Conservation (phyloP, 2,888 invertebrate genomes). For the Chironomus riparius region DNA sequence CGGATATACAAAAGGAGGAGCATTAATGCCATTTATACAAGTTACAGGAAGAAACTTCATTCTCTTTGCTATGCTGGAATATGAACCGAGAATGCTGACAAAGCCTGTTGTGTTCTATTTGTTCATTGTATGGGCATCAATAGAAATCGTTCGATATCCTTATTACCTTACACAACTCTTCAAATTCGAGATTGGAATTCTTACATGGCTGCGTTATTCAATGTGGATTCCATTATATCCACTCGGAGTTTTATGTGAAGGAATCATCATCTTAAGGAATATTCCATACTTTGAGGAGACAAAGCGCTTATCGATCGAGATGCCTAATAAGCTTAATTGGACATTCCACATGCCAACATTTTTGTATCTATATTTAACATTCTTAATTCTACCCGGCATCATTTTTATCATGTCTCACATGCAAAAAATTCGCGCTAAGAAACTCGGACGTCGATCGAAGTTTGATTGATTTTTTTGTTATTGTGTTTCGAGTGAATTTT, state of each 20-base stretch:
- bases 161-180: conserved; percentile 79
- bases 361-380: conserved; percentile 65
- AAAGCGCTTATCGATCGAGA: conserved; percentile 56
- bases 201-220: conserved; percentile 90
- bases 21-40: conserved; percentile 66
- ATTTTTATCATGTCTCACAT: conserved; percentile 76
- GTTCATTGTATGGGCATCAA: conserved; percentile 71
- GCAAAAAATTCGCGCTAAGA: conserved; percentile 62
- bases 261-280: conserved; percentile 67
- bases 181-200: conserved; percentile 57
- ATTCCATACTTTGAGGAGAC: conserved; percentile 87
- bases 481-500: background rate
- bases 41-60: conserved; percentile 68
- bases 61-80: conserved; percentile 72
- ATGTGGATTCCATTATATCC: conserved; percentile 93
- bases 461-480: background rate
- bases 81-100: conserved; percentile 76
- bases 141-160: conserved; percentile 84
- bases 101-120: conserved; percentile 82
- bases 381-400: conserved; percentile 66
- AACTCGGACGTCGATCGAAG: conserved; percentile 43
- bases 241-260: conserved; percentile 78
- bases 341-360: conserved; percentile 77
- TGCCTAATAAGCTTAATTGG: conserved; percentile 82
- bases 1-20: conserved; percentile 74